Percentiles rank a stretch among this genome's conserved stretches.
Evolutionary conservation across 2,113 vertebrate genomes (phyloP).

Genomic region (Psammodynastes pulverulentus): DNA sequence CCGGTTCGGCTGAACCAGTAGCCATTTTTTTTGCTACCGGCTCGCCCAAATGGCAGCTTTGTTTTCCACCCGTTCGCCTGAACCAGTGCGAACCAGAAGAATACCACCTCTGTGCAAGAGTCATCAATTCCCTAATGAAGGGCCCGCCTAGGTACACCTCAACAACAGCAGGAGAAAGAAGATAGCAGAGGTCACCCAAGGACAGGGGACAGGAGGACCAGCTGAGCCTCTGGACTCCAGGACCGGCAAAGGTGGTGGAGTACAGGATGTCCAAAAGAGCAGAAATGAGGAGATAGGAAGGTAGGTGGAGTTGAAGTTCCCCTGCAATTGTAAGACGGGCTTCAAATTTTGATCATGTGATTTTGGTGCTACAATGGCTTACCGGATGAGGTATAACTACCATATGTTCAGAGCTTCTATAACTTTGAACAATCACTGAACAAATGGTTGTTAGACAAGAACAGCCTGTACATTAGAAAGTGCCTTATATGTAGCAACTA

Average conservation of each 20-base stretch:
- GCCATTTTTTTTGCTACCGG: too few relatives aligned
- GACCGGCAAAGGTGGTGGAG: neutral
- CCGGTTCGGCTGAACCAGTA: too few relatives aligned
- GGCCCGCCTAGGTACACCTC: neutral
- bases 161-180: neutral
- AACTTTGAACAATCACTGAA: neutral
- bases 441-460: neutral
- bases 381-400: neutral
- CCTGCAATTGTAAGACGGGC: neutral
- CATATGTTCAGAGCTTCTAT: neutral
- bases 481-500: neutral
- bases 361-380: neutral
- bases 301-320: neutral
- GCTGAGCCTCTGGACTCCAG: neutral
- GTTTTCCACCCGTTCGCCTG: too few relatives aligned
- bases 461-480: neutral
- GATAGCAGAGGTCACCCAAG: neutral
- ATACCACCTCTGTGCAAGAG: too few relatives aligned
- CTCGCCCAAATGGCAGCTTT: too few relatives aligned
- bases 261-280: neutral
- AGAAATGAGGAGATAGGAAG: neutral
- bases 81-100: too few relatives aligned
- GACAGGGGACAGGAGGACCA: neutral
- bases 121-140: neutral
- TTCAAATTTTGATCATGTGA: neutral